A percentile compares a stretch with the other conserved stretches of the same genome.
Evolutionary conservation across 2,113 vertebrate genomes (phyloP).

Genomic region (Pluvialis apricaria): DNA sequence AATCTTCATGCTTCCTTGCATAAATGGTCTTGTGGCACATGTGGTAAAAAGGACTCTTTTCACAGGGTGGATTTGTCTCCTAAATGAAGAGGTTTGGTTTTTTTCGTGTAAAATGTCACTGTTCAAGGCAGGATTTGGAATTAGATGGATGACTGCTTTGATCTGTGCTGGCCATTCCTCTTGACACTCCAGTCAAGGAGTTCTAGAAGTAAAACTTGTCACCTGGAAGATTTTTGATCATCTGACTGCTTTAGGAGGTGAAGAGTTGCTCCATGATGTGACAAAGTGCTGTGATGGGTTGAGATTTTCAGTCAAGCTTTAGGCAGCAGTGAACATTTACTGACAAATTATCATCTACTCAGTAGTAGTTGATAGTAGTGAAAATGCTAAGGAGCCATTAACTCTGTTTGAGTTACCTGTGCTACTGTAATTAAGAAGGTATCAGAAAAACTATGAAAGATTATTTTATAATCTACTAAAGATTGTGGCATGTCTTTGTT

Average conservation of each 20-base stretch:
- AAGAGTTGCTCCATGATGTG: not conserved
- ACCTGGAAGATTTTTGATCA: not conserved
- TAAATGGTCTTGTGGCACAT: not conserved
- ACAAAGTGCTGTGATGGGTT: not conserved
- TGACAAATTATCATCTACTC: not conserved
- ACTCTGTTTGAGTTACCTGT: not conserved
- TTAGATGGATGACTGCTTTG: slow-evolving; percentile 53
- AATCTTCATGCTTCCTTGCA: slow-evolving; percentile 5
- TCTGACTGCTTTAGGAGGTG: slow-evolving; percentile 9
- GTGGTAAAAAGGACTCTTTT: slow-evolving; percentile 5
- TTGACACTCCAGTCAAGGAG: not conserved
- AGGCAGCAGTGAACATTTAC: not conserved
- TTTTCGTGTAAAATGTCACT: slow-evolving; percentile 8
- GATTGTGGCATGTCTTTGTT: not conserved
- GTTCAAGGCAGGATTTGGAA: slow-evolving; percentile 38
- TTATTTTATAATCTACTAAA: not conserved
- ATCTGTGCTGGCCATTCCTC: slow-evolving; percentile 36
- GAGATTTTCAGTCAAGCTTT: not conserved
- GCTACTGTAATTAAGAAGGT: not conserved
- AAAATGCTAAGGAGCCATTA: not conserved
- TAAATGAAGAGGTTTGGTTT: not conserved
- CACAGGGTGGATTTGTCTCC: slow-evolving; percentile 38
- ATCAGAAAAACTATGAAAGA: not conserved
- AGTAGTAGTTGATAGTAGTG: not conserved
- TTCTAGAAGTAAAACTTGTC: not conserved